These are phyloP conservation scores for Petrocephalus sullivani DNA, from an alignment of 2,797 vertebrate genomes.

Conservation along the genomic window DNA sequence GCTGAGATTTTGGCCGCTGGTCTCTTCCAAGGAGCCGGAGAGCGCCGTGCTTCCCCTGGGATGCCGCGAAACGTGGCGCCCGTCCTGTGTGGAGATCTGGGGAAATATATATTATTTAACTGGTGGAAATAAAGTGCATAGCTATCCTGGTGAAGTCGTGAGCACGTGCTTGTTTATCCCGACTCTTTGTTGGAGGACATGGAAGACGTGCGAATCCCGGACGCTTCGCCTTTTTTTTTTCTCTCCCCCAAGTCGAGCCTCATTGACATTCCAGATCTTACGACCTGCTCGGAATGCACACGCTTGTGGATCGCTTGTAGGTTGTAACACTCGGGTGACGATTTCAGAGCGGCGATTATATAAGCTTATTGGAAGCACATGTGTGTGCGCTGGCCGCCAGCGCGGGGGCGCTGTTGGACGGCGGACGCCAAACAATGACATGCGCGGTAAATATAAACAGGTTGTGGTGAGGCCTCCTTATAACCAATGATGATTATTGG, in stretches of 20 bases:
- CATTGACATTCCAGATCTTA: conserved; percentile 13
- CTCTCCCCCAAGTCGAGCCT: conserved; percentile 15
- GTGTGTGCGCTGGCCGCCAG: conserved; percentile 33
- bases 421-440: background rate
- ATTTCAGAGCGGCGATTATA: conserved; percentile 52
- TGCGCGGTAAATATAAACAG: background rate
- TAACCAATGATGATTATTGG: background rate
- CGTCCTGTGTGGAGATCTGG: background rate
- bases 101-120: background rate
- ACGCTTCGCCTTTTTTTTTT: conserved; percentile 31
- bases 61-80: background rate
- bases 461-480: background rate
- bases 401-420: conserved; percentile 33
- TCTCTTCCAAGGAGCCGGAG: background rate
- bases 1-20: background rate
- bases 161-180: background rate
- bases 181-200: conserved; percentile 30
- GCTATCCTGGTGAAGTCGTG: background rate
- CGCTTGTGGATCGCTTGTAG: conserved; percentile 39
- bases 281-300: conserved; percentile 44
- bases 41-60: background rate
- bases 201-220: conserved; percentile 30
- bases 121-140: background rate
- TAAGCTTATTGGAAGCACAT: conserved; percentile 64
- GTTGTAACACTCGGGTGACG: conserved; percentile 36